Conservation (phyloP, 2,797 vertebrate species). For the Anniella stebbinsi region DNA sequence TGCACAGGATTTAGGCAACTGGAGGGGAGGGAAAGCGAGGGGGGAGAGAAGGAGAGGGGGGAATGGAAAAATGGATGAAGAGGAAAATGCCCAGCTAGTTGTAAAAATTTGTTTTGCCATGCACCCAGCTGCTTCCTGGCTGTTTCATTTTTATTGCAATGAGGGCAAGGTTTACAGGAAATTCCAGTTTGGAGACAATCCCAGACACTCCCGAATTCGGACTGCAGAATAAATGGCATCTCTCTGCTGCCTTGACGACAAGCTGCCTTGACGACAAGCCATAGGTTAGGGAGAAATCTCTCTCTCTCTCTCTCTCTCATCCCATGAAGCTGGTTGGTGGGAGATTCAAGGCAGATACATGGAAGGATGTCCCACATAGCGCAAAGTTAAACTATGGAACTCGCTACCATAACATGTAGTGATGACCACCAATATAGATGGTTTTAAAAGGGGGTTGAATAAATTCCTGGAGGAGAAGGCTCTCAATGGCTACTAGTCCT, state of each 20-base stretch:
- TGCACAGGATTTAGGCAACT: conserved; percentile 80
- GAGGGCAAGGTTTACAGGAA: conserved; percentile 71
- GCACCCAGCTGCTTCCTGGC: conserved; percentile 79
- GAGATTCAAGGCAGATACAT: no score
- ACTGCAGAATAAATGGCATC: conserved; percentile 39
- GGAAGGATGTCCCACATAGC: no score
- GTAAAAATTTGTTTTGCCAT: conserved; percentile 71
- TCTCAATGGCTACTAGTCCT: no score
- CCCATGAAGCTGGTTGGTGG: no score
- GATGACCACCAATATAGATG: no score
- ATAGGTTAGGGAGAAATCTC: not conserved
- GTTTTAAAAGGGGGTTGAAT: no score
- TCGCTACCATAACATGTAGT: no score
- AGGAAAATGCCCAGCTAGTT: conserved; percentile 75
- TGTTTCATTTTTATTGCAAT: conserved; percentile 66
- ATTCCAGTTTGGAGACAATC: conserved; percentile 74
- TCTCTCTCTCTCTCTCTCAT: no score
- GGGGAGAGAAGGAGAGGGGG: conserved; percentile 44
- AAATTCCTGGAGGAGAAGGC: no score
- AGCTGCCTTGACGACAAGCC: conserved; percentile 27
- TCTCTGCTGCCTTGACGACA: conserved; percentile 27
- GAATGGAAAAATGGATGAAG: conserved; percentile 57
- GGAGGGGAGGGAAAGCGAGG: conserved; percentile 41
- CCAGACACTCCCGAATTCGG: conserved; percentile 41
- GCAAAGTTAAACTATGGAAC: no score